Base-by-base conservation (phyloP, 2,797 vertebrate species). In the Pangasius mekongensis region DNA sequence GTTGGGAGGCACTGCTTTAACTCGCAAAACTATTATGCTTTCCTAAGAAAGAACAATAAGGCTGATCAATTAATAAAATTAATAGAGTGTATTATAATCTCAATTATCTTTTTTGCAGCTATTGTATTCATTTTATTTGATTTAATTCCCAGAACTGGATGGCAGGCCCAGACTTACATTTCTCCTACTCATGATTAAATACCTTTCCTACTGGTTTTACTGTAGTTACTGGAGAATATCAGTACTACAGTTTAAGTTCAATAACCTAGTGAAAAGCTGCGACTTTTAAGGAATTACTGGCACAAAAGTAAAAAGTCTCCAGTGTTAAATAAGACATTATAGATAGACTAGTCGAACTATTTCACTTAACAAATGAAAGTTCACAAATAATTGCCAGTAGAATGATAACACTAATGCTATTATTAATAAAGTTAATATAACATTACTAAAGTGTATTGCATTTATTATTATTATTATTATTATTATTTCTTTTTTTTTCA, bases 1-100 rank as follows among this genome's bases (percentile, higher is more conserved):
- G 69, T 84, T 67, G 47, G 64, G 43, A 84, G 47, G 47, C 47
- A 69, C 11, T 69, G 64, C 43, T 84, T 54, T 84, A 84, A 84
- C 18, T 22, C 24, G 62, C 62, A 67, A 33, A 4, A 84, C 18
- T 67, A 9, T 84, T 33, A 84, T 33, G 16, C 18, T 69, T 84
- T 49, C n/a, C 47, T 52, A 5, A 33, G 43, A 52, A 62, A 83
- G 24, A 62, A 43, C 47, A 64, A 83, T n/a, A 18, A 83, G 20
- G 13, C 24, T 62, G 11, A 36, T 16, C 16, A 33, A 54, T 69
- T 33, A 66, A 83, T 66, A 52, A 66, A 83, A 47, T 43, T 5
- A 43, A 43, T 6, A 33, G 76, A 76, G 47, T 78, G 49, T 78
- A 83, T 27, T 27, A n/a, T 24, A 27, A 60, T 62, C 8, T 36